phyloP scores from a whole-genome alignment of 2,888 invertebrate genomes.

The Cordylochernes scorpioides region DNA sequence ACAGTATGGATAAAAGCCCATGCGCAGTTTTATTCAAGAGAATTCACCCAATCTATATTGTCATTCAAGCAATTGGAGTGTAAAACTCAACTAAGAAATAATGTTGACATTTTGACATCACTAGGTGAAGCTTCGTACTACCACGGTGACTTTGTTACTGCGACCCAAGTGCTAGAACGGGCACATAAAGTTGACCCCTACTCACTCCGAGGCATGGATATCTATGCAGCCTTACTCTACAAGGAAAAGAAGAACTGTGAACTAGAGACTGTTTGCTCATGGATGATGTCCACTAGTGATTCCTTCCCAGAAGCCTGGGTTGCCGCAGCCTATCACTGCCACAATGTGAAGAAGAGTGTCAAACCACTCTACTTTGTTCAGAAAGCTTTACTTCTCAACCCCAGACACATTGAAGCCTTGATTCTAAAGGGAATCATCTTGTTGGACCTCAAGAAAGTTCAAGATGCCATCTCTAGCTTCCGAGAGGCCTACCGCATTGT shows the following conservation, averaged over 20 bases:
- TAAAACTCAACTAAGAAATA: constrained; percentile 33
- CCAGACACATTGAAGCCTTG: constrained; percentile 40
- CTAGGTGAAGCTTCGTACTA: constrained; percentile 45
- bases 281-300: constrained; percentile 26
- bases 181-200: constrained; percentile 29
- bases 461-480: constrained; percentile 37
- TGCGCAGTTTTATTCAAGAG: constrained; percentile 34
- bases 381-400: too few species aligned
- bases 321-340: constrained; percentile 41
- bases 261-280: constrained; percentile 33
- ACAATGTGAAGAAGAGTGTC: constrained; percentile 34
- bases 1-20: constrained; percentile 26
- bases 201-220: constrained; percentile 33
- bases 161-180: constrained; percentile 27
- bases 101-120: constrained; percentile 35
- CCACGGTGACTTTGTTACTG: constrained; percentile 38
- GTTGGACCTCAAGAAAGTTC: constrained; percentile 35
- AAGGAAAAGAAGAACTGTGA: constrained; percentile 33
- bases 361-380: constrained; percentile 43
- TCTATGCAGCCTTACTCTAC: constrained; percentile 33
- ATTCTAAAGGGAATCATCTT: constrained; percentile 42
- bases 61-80: constrained; percentile 34
- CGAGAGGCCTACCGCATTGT: constrained; percentile 34
- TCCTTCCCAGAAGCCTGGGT: constrained; percentile 42
- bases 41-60: constrained; percentile 37